Conservation (phyloP, 2,888 invertebrate species). For the Dusona sp. region DNA sequence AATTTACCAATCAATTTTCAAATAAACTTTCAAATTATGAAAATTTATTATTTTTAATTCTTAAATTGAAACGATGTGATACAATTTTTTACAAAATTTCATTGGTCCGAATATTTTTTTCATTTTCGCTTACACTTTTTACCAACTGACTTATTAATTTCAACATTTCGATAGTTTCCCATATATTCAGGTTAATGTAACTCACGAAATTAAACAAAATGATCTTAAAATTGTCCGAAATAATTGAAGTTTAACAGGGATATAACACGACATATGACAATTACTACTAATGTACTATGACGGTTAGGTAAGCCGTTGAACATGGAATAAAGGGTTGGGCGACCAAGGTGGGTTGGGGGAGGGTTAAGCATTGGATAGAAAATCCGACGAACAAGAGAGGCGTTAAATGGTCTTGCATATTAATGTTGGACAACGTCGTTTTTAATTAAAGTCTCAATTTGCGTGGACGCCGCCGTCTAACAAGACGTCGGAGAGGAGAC, state of each 20-base stretch:
- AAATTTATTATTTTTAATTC: no score
- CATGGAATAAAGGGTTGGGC: neutral
- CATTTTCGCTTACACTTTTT: neutral
- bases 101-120: neutral
- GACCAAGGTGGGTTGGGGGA: no score
- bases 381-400: constrained; percentile 15
- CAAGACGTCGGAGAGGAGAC: constrained; percentile 20
- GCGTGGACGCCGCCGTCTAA: constrained; percentile 36
- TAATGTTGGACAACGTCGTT: constrained; percentile 54
- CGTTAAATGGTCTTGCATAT: constrained; percentile 41
- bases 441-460: constrained; percentile 59
- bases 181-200: no score
- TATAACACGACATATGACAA: neutral
- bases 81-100: no score
- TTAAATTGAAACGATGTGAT: no score
- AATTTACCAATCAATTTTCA: no score
- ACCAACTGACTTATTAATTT: no score
- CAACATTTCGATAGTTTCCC: no score
- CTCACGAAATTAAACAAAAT: neutral
- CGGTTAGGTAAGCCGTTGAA: neutral
- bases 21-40: no score
- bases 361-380: neutral
- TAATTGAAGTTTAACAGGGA: neutral
- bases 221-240: neutral
- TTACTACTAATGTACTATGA: neutral